phyloP scores from a whole-genome alignment of 2,797 vertebrate genomes.

The Chelon auratus region DNA sequence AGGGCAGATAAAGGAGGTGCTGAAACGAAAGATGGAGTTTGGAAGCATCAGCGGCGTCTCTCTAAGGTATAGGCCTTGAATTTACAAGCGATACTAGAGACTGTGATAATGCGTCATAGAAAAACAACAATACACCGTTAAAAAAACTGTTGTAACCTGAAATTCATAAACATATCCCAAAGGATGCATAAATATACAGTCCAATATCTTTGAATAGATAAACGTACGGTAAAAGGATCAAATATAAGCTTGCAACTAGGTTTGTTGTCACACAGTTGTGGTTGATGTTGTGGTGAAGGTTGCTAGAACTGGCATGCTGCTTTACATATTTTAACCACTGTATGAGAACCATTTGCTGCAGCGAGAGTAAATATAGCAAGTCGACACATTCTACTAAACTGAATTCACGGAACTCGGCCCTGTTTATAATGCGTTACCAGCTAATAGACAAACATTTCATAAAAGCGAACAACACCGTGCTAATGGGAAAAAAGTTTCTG shows the following conservation, averaged over 20 bases:
- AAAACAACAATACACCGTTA: too few relatives aligned
- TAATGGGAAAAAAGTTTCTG: too few relatives aligned
- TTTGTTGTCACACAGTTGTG: not conserved
- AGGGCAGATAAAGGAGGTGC: slow-evolving; percentile 93
- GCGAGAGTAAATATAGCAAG: not conserved
- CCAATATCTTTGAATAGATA: too few relatives aligned
- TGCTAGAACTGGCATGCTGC: not conserved
- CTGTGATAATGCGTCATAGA: too few relatives aligned
- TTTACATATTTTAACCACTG: not conserved
- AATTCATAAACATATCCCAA: too few relatives aligned
- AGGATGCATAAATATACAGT: too few relatives aligned
- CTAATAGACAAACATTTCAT: not conserved
- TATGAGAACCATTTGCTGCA: not conserved
- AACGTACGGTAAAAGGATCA: too few relatives aligned
- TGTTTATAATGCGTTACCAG: not conserved
- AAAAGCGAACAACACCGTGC: too few relatives aligned
- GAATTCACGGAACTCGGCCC: slow-evolving; percentile 1
- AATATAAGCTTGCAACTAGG: too few relatives aligned
- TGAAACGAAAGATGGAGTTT: slow-evolving; percentile 95
- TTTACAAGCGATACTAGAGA: not conserved
- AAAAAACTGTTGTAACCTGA: too few relatives aligned
- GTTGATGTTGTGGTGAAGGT: slow-evolving; percentile 6
- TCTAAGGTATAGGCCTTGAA: slow-evolving; percentile 85
- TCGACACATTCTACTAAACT: not conserved
- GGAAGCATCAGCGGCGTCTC: slow-evolving; percentile 86